Percentiles rank a stretch among this genome's conserved stretches.
These are phyloP conservation scores for Eurosta solidaginis DNA, from an alignment of 1,140 invertebrate species.

Conservation along the genomic window DNA sequence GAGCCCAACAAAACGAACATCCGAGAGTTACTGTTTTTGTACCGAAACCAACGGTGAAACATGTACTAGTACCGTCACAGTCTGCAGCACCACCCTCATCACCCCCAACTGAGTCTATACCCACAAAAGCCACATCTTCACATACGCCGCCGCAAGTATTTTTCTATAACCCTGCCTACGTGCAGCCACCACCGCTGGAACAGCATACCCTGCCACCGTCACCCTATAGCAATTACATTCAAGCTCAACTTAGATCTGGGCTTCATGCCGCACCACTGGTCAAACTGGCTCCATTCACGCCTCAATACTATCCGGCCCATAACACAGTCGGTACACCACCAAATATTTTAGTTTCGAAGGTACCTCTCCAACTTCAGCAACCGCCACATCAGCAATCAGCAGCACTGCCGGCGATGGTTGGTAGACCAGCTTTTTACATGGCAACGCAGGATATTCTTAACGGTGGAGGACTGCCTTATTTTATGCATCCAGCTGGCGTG, in stretches of 20 bases:
- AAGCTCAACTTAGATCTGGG: not conserved
- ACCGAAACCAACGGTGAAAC: not conserved
- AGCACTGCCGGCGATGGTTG: not conserved
- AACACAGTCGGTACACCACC: not conserved
- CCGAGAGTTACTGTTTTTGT: not conserved
- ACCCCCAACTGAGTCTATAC: not conserved
- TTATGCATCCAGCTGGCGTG: conserved; percentile 52
- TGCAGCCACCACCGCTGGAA: not conserved
- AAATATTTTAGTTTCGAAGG: conserved; percentile 30
- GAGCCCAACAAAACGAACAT: conserved; percentile 11
- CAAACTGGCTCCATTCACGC: not conserved
- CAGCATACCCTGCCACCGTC: not conserved
- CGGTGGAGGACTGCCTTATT: conserved; percentile 43
- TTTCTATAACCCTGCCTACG: not conserved
- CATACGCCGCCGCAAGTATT: not conserved
- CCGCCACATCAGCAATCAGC: conserved; percentile 2
- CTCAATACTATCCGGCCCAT: not conserved
- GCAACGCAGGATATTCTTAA: not conserved
- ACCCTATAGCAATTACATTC: not conserved
- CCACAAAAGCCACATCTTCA: not conserved
- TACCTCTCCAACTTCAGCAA: conserved; percentile 34
- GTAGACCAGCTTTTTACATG: not conserved
- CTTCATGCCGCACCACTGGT: not conserved
- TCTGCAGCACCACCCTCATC: not conserved
- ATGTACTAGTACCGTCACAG: not conserved